A percentile compares a stretch with the other conserved stretches of the same genome.
phyloP scores from a whole-genome alignment of 2,888 invertebrate species.

The Dendrolimus pini region DNA sequence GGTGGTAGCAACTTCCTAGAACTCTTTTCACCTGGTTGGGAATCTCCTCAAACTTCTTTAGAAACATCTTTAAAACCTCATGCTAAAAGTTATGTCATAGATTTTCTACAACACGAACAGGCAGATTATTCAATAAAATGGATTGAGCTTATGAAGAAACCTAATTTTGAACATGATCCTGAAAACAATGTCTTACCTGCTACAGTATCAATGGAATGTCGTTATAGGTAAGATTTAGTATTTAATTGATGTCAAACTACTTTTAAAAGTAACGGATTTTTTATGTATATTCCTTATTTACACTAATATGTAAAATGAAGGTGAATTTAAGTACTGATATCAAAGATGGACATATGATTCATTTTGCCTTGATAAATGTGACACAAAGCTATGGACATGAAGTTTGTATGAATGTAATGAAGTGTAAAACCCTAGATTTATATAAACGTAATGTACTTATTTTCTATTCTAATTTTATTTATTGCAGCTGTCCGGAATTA shows the following conservation, averaged over 20 bases:
- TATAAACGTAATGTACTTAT: conserved; percentile 6
- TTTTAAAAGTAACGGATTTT: too few species aligned
- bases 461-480: not conserved
- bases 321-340: too few species aligned
- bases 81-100: conserved; percentile 83
- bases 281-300: too few species aligned
- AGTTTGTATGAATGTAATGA: too few species aligned
- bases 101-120: conserved; percentile 83
- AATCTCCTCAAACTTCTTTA: conserved; percentile 58
- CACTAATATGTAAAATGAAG: too few species aligned
- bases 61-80: conserved; percentile 71
- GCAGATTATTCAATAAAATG: conserved; percentile 86
- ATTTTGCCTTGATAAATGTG: too few species aligned
- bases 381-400: too few species aligned
- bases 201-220: conserved; percentile 78
- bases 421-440: not conserved
- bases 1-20: conserved; percentile 75
- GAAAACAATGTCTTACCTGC: conserved; percentile 70
- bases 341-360: too few species aligned
- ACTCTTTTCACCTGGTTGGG: conserved; percentile 84
- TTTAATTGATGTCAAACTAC: not conserved
- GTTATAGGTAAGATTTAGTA: conserved; percentile 76
- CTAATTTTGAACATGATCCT: conserved; percentile 63
- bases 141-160: conserved; percentile 86
- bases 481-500: conserved; percentile 84